Percentiles rank a stretch among this genome's conserved stretches.
Conservation (phyloP, 2,888 invertebrate genomes). For the Orgyia antiqua region DNA sequence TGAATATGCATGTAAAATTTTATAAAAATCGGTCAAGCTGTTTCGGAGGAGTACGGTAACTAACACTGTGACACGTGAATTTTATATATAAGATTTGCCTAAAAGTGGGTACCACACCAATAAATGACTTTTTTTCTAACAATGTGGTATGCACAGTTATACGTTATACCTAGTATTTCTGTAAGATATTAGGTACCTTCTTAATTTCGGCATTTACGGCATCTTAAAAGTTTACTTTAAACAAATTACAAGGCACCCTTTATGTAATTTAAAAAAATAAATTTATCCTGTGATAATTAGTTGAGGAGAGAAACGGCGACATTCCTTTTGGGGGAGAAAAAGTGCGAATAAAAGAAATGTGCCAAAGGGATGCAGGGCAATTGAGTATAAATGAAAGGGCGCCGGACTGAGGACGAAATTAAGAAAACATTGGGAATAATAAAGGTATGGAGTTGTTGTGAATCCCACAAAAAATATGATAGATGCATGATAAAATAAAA, state of each 20-base stretch:
- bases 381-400: constrained; percentile 70
- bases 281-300: constrained; percentile 52
- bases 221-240: constrained; percentile 21
- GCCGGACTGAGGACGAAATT: constrained; percentile 55
- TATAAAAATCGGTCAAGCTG: too few relatives aligned
- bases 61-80: too few relatives aligned
- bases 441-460: constrained; percentile 24
- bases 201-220: constrained; percentile 14
- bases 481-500: too few relatives aligned
- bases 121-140: too few relatives aligned
- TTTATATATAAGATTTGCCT: too few relatives aligned
- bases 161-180: too few relatives aligned
- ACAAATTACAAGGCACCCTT: constrained; percentile 18
- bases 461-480: too few relatives aligned
- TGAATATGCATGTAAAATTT: too few relatives aligned
- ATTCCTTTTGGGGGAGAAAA: constrained; percentile 56
- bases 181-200: too few relatives aligned
- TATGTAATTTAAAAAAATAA: constrained; percentile 34
- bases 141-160: too few relatives aligned
- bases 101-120: too few relatives aligned
- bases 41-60: too few relatives aligned
- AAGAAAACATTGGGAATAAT: constrained; percentile 52
- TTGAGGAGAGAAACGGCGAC: constrained; percentile 39
- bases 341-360: constrained; percentile 67
- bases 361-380: constrained; percentile 66